Conservation (phyloP, 2,113 vertebrate genomes). For the Burhinus bistriatus region DNA sequence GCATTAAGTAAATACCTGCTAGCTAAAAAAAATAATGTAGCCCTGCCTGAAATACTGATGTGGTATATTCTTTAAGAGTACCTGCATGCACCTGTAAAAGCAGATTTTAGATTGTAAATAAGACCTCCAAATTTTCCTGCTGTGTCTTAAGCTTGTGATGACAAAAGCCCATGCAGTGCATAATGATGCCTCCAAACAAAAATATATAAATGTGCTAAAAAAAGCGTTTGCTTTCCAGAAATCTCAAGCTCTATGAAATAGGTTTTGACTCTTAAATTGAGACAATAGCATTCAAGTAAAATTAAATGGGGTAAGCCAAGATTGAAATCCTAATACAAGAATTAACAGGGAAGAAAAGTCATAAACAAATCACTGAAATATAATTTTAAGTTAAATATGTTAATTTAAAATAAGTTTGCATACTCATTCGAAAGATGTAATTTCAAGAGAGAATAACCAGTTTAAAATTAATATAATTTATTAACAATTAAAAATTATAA, state of each 20-base stretch:
- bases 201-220: not conserved
- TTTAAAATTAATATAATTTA: constrained; percentile 78
- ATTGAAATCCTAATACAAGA: constrained; percentile 4
- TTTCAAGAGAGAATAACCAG: constrained; percentile 71
- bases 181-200: not conserved
- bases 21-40: not conserved
- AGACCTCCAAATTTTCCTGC: not conserved
- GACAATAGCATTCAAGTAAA: constrained; percentile 19
- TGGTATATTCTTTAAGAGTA: not conserved
- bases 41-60: not conserved
- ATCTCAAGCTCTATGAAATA: not conserved
- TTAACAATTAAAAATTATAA: constrained; percentile 88
- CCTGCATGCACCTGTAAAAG: not conserved
- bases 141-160: not conserved
- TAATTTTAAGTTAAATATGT: constrained; percentile 52
- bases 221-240: not conserved
- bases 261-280: not conserved
- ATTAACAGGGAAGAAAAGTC: constrained; percentile 15
- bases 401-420: constrained; percentile 58
- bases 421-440: constrained; percentile 59
- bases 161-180: not conserved
- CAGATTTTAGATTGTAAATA: not conserved
- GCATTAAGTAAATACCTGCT: not conserved
- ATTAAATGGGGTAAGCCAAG: not conserved
- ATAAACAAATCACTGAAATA: constrained; percentile 45